phyloP scores from a whole-genome alignment of 2,888 invertebrate genomes.

The Eudasyphora cyanicolor region DNA sequence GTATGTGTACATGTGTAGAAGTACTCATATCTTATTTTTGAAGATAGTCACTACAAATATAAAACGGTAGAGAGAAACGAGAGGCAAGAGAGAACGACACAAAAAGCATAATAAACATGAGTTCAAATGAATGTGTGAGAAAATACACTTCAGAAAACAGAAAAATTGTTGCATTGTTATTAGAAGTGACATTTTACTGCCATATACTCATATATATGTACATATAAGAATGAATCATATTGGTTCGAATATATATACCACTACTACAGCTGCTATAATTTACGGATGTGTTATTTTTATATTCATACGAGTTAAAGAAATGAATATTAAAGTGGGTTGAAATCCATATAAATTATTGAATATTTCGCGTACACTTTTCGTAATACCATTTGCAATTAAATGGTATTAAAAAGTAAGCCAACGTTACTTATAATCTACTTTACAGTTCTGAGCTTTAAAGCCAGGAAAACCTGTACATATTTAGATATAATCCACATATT shows the following conservation, averaged over 20 bases:
- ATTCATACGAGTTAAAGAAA: no score
- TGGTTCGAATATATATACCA: not conserved
- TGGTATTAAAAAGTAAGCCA: no score
- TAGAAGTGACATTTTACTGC: conserved; percentile 35
- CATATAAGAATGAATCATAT: no score
- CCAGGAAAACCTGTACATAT: no score
- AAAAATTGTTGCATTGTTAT: conserved; percentile 35
- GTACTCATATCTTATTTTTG: conserved; percentile 16
- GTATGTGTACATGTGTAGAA: not conserved
- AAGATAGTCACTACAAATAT: conserved; percentile 9
- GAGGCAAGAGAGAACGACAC: not conserved
- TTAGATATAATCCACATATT: no score
- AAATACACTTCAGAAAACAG: conserved; percentile 1
- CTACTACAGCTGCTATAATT: no score
- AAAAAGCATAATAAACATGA: not conserved
- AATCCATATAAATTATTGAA: no score
- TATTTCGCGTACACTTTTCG: no score
- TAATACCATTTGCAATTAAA: no score
- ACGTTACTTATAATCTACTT: no score
- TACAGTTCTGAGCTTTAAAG: no score
- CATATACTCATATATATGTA: not conserved
- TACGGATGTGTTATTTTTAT: not conserved
- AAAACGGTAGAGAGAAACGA: not conserved
- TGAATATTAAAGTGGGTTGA: no score
- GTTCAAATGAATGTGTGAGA: not conserved